Conservation (phyloP, 2,113 vertebrate genomes). For the Pterocles gutturalis region DNA sequence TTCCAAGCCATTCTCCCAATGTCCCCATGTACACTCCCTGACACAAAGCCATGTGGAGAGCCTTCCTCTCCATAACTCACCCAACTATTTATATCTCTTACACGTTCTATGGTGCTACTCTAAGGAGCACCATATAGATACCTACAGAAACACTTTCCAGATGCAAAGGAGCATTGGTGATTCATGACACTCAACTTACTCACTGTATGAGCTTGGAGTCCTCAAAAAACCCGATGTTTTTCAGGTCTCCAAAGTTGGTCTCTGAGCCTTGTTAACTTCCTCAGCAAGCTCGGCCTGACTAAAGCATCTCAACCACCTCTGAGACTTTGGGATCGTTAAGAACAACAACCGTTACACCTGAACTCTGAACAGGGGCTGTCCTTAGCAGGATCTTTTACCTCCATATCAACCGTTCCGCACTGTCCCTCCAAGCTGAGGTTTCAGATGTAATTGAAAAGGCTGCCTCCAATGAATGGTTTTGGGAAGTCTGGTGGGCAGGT, state of each 20-base stretch:
- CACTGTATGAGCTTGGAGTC: background rate
- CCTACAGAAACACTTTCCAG: background rate
- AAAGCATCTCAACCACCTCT: background rate
- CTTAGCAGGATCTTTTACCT: background rate
- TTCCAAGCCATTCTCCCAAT: background rate
- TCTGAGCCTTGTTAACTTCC: background rate
- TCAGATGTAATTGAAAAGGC: background rate
- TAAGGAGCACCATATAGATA: background rate
- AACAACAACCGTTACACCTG: background rate
- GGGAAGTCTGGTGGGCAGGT: background rate
- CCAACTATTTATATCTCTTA: background rate
- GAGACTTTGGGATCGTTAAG: background rate
- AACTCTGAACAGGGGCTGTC: background rate
- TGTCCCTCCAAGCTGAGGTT: background rate
- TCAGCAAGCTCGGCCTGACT: background rate
- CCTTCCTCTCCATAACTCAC: background rate
- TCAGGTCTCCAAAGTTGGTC: background rate
- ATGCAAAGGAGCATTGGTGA: background rate
- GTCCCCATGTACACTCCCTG: background rate
- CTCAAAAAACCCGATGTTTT: background rate
- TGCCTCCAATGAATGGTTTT: background rate
- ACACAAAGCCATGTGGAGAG: background rate
- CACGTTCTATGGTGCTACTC: background rate
- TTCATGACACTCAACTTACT: fast-evolving
- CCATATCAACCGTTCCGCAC: background rate